Evolutionary conservation across 1,140 invertebrate species (phyloP).

Genomic region (Whitmania pigra): DNA sequence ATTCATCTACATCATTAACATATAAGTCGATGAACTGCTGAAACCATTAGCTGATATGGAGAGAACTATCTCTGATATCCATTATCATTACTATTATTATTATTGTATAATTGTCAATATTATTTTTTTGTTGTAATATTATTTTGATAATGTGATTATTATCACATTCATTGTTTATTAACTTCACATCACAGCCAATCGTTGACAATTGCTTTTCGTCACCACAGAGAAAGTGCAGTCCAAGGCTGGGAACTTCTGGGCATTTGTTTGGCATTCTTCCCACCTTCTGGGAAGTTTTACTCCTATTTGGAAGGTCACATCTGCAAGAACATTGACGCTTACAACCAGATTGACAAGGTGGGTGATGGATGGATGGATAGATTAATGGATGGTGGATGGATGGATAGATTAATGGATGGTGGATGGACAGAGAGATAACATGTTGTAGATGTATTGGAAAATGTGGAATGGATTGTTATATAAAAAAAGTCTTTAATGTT

Average conservation of each 20-base stretch:
- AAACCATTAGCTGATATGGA: too few species aligned
- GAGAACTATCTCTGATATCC: too few species aligned
- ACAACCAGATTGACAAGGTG: slow-evolving; percentile 33
- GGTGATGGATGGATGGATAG: neutral
- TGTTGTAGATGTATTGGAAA: too few species aligned
- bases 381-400: neutral
- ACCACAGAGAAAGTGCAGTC: slow-evolving; percentile 55
- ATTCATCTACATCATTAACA: too few species aligned
- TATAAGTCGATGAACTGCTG: too few species aligned
- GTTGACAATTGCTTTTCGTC: neutral
- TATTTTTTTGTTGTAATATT: slow-evolving; percentile 1
- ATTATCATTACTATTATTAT: neutral
- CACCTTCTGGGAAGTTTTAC: slow-evolving; percentile 78
- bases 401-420: neutral
- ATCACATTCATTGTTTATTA: neutral
- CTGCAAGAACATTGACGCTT: slow-evolving; percentile 23
- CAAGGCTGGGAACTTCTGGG: slow-evolving; percentile 85
- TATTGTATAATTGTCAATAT: neutral
- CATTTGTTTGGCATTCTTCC: slow-evolving; percentile 82
- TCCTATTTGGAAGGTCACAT: slow-evolving; percentile 81
- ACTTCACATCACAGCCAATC: too few species aligned
- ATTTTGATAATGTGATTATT: neutral
- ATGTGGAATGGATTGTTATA: neutral
- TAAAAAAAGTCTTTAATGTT: too few species aligned
- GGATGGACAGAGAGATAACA: neutral